Conservation (phyloP, 2,888 invertebrate species). For the Pristionchus arcanus region DNA sequence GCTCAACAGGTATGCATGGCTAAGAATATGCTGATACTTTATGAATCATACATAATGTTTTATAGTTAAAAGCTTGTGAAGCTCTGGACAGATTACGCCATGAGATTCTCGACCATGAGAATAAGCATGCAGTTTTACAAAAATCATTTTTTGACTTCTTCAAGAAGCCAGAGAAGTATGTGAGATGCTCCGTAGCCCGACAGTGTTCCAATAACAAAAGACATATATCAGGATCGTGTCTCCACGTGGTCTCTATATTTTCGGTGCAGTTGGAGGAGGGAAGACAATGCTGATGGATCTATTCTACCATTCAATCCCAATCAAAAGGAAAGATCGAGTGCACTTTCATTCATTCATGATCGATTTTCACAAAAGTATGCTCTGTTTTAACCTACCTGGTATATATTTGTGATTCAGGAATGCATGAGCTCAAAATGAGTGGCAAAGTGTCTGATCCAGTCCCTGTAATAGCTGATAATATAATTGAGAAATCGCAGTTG, state of each 20-base stretch:
- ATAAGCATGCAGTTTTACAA: not conserved
- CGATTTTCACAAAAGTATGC: constrained; percentile 88
- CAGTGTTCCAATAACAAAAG: not conserved
- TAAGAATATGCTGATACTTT: not conserved
- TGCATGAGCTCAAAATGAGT: constrained; percentile 88
- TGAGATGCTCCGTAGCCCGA: not conserved
- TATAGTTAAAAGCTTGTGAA: constrained; percentile 40
- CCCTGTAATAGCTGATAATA: constrained; percentile 91
- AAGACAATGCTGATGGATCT: constrained; percentile 99
- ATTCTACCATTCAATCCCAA: constrained; percentile 89
- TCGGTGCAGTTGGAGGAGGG: constrained; percentile 89
- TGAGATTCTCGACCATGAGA: constrained; percentile 4
- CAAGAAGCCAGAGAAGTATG: constrained; percentile 46
- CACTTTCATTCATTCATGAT: constrained; percentile 99
- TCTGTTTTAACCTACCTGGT: not conserved
- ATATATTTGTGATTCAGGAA: constrained; percentile 81
- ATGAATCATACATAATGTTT: not conserved
- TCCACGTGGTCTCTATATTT: constrained; percentile 87
- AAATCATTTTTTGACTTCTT: constrained; percentile 56
- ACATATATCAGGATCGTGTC: not conserved
- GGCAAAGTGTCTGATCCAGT: constrained; percentile 87
- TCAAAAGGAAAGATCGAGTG: constrained; percentile 85
- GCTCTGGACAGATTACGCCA: constrained; percentile 2
- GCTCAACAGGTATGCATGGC: not conserved
- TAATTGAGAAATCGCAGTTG: constrained; percentile 84